Conservation (phyloP, 2,113 vertebrate species). For the Butorides virescens region DNA sequence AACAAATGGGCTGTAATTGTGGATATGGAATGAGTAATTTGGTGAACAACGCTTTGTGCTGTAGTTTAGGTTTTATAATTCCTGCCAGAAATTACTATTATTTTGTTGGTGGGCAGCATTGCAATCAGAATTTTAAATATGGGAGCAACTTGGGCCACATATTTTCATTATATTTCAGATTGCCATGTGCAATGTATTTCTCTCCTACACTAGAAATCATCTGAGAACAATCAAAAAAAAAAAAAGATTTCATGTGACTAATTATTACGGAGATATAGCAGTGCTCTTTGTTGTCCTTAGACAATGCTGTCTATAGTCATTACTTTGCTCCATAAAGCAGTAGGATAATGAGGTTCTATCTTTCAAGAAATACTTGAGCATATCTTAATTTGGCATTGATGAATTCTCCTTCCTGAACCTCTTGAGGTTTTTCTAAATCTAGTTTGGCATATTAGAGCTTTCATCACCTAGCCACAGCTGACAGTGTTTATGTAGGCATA, state of each 20-base stretch:
- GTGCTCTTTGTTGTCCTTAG: slow-evolving; percentile 33
- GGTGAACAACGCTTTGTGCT: not conserved
- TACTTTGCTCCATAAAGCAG: slow-evolving; percentile 40
- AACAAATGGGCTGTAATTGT: slow-evolving; percentile 47
- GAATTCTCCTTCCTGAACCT: not conserved
- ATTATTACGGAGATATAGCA: slow-evolving; percentile 37
- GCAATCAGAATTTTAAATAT: slow-evolving; percentile 38
- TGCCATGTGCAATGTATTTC: not conserved
- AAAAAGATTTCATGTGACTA: slow-evolving; percentile 28
- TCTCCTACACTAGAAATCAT: not conserved
- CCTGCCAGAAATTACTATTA: slow-evolving; percentile 54
- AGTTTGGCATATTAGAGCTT: slow-evolving; percentile 8
- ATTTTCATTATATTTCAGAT: slow-evolving; percentile 18
- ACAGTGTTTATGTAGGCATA: not conserved
- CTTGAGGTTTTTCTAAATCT: not conserved
- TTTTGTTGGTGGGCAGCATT: slow-evolving; percentile 40
- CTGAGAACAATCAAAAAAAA: not conserved
- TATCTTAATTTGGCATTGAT: slow-evolving; percentile 46
- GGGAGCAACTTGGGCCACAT: not conserved
- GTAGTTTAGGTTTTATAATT: slow-evolving; percentile 49
- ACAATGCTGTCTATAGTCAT: slow-evolving; percentile 51
- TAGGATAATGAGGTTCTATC: slow-evolving; percentile 45
- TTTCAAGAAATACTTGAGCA: not conserved
- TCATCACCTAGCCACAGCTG: slow-evolving; percentile 29
- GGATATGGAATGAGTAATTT: slow-evolving; percentile 51